Evolutionary conservation across 1,140 invertebrate species (phyloP), one percentile per base, ranked within the genome.

Genomic region (Apis florea): DNA sequence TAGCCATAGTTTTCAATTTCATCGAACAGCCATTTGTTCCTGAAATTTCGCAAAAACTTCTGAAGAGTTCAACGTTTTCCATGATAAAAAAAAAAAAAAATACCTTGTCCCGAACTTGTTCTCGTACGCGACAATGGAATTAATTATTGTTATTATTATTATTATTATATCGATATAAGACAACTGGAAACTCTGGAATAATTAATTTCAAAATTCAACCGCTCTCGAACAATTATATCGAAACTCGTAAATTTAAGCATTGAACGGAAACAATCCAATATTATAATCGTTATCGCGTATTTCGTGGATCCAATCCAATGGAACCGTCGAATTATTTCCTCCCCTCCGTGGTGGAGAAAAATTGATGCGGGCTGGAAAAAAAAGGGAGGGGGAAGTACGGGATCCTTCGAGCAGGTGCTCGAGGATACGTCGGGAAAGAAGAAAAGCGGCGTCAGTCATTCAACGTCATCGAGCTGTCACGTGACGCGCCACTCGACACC

Each of bases 361-460:
- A 15, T 61, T 26, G 13, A 13, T n/a, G n/a, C n/a, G n/a, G n/a
- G n/a, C n/a, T n/a, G n/a, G n/a, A n/a, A n/a, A n/a, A n/a, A n/a
- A n/a, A n/a, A 15, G 15, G 6, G 24, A 26, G 17, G 13, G 6
- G 1, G 11, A 54, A n/a, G 2, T 8, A 17, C 4, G 13, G 8
- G 6, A 31, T 59, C 31, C 40, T 51, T 49, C 47, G 17, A 10
- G 2, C 24, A 10, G 3, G 26, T 9, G 15, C 24, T 74, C 26
- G 59, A 67, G 54, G 19, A 24, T 54, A 47, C 8, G 15, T 26
- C 2, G n/a, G 19, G 3, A 66, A 58, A 13, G 24, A 64, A 47
- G 59, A 66, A 80, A 79, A 73, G 61, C 53, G 47, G 53, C 47
- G 72, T 81, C 79, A 51, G 72, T 81, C 72, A 69, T 68, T 76